These are phyloP conservation scores for Coecobrya sp. DNA, from an alignment of 2,888 invertebrate species.

Conservation along the genomic window DNA sequence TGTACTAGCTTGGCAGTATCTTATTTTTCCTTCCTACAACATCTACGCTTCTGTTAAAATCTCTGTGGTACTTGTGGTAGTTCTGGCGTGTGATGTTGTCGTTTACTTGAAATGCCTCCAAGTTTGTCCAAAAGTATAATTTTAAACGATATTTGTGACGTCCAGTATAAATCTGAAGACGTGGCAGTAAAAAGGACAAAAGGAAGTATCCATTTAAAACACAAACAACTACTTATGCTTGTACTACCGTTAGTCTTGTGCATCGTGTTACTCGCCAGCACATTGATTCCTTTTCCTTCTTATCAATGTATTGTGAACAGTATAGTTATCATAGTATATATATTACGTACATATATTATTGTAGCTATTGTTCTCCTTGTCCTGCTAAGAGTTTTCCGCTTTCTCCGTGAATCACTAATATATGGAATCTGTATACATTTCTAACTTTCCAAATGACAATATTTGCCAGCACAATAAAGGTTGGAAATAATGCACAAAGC, in stretches of 20 bases:
- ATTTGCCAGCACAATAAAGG: neutral
- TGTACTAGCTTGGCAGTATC: neutral
- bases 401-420: neutral
- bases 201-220: slow-evolving; percentile 2
- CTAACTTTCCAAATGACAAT: neutral
- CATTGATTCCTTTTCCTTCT: neutral
- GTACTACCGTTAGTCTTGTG: neutral
- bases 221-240: neutral
- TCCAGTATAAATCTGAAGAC: slow-evolving; percentile 42
- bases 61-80: slow-evolving; percentile 53
- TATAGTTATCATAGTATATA: neutral
- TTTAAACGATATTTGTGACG: slow-evolving; percentile 73
- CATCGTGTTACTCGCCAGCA: neutral
- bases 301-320: neutral
- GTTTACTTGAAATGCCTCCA: slow-evolving; percentile 75
- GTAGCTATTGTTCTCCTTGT: slow-evolving; percentile 27
- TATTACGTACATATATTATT: neutral
- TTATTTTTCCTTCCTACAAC: neutral
- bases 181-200: neutral
- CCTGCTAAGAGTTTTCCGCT: neutral
- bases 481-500: neutral
- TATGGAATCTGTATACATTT: neutral
- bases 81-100: slow-evolving; percentile 54
- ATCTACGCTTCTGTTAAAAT: slow-evolving; percentile 11
- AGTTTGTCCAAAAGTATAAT: slow-evolving; percentile 75